phyloP scores from a whole-genome alignment of 2,797 vertebrate genomes.

The Percopsis omiscomaycus region DNA sequence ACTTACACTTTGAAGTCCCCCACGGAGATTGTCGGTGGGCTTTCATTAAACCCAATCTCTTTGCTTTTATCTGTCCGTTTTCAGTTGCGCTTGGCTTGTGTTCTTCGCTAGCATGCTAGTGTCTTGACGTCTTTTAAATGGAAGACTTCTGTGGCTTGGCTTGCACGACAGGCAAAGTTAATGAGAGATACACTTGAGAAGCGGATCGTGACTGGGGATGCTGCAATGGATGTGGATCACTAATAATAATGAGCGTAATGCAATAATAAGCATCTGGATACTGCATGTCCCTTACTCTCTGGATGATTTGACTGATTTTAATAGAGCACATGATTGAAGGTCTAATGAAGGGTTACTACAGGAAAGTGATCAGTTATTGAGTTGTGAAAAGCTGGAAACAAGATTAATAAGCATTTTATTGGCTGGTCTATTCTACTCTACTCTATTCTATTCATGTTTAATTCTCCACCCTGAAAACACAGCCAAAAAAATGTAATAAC shows the following conservation, averaged over 20 bases:
- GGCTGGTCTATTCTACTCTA: conserved; percentile 22
- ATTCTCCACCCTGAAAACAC: conserved; percentile 17
- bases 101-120: conserved; percentile 16
- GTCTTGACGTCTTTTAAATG: conserved; percentile 52
- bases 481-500: conserved; percentile 28
- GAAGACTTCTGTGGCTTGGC: conserved; percentile 28
- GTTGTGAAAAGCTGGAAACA: conserved; percentile 20
- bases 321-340: conserved; percentile 13
- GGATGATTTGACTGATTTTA: conserved; percentile 42
- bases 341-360: conserved; percentile 9
- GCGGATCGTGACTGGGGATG: conserved; percentile 3
- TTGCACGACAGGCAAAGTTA: conserved; percentile 37
- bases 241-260: too few species aligned
- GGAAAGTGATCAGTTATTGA: conserved; percentile 33
- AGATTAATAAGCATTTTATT: too few species aligned
- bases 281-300: conserved; percentile 34
- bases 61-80: conserved; percentile 36
- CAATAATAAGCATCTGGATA: conserved; percentile 8
- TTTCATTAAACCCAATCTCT: conserved; percentile 44
- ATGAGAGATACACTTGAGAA: conserved; percentile 41
- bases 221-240: conserved; percentile 6
- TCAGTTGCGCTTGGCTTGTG: conserved; percentile 38
- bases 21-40: conserved; percentile 43
- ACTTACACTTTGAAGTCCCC: conserved; percentile 61
- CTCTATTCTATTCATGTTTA: conserved; percentile 28